These are phyloP conservation scores for Etia nguti DNA, from an alignment of 2,113 vertebrate genomes.

Conservation along the genomic window DNA sequence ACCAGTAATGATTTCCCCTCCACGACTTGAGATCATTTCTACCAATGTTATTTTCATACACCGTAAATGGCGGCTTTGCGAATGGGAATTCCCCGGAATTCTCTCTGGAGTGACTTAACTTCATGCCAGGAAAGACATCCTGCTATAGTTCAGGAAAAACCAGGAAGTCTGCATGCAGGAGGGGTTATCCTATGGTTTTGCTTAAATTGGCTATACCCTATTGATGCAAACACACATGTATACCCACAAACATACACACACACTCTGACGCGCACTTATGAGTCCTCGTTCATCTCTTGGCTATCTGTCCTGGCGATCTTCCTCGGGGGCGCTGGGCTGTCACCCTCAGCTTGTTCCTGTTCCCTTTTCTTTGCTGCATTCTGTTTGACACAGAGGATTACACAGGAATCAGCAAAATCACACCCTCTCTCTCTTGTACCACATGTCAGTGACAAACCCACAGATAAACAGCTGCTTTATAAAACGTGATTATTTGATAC, in stretches of 20 bases:
- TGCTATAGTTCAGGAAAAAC: neutral
- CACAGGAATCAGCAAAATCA: slow-evolving; percentile 33
- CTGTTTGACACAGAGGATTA: slow-evolving; percentile 65
- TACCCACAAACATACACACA: neutral
- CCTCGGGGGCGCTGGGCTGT: slow-evolving; percentile 88
- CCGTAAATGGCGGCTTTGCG: neutral
- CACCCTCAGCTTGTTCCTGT: slow-evolving; percentile 90
- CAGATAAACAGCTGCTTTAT: neutral
- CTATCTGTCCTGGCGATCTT: slow-evolving; percentile 96
- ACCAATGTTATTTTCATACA: neutral
- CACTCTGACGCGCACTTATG: slow-evolving; percentile 66
- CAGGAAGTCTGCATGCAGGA: neutral
- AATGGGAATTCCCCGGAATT: neutral
- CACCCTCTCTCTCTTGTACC: neutral
- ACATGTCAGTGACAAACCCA: neutral
- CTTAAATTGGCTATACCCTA: slow-evolving; percentile 27
- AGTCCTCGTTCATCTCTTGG: slow-evolving; percentile 98
- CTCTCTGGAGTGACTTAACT: neutral
- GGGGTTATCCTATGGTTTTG: neutral
- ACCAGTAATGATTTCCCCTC: neutral
- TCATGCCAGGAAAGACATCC: neutral
- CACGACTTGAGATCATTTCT: neutral
- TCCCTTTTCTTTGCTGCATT: slow-evolving; percentile 97
- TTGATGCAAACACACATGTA: neutral
- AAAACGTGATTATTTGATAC: neutral